Conservation (phyloP, 2,113 vertebrate genomes). For the Pyxicephalus adspersus region DNA sequence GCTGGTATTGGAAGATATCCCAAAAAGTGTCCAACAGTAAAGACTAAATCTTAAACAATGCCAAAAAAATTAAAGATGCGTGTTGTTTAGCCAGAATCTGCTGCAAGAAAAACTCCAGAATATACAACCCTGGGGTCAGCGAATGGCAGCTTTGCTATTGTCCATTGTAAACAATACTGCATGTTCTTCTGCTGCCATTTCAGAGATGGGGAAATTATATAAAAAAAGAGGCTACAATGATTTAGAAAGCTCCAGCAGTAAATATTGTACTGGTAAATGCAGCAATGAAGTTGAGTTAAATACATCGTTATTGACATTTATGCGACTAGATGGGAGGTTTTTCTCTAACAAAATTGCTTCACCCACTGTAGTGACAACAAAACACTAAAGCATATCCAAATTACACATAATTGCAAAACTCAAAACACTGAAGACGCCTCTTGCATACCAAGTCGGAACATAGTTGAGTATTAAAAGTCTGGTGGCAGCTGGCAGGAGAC, state of each 20-base stretch:
- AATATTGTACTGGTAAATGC: constrained; percentile 39
- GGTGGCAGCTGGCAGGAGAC: constrained; percentile 37
- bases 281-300: constrained; percentile 20
- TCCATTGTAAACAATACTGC: background rate
- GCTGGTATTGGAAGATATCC: too few species aligned
- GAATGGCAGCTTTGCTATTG: too few species aligned
- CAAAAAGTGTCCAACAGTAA: too few species aligned
- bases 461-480: constrained; percentile 31
- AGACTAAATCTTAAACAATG: too few species aligned
- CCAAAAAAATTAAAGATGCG: too few species aligned
- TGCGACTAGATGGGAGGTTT: constrained; percentile 24
- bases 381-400: constrained; percentile 47
- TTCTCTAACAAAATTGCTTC: constrained; percentile 31
- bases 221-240: background rate
- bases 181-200: background rate
- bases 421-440: constrained; percentile 30
- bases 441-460: constrained; percentile 37
- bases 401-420: constrained; percentile 46
- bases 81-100: too few species aligned
- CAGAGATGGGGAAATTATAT: background rate
- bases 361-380: constrained; percentile 47
- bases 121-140: too few species aligned
- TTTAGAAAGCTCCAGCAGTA: constrained; percentile 26
- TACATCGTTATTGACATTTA: constrained; percentile 42
- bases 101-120: too few species aligned